Evolutionary conservation across 2,888 invertebrate species (phyloP).

Genomic region (Ichneumoninae sp.): DNA sequence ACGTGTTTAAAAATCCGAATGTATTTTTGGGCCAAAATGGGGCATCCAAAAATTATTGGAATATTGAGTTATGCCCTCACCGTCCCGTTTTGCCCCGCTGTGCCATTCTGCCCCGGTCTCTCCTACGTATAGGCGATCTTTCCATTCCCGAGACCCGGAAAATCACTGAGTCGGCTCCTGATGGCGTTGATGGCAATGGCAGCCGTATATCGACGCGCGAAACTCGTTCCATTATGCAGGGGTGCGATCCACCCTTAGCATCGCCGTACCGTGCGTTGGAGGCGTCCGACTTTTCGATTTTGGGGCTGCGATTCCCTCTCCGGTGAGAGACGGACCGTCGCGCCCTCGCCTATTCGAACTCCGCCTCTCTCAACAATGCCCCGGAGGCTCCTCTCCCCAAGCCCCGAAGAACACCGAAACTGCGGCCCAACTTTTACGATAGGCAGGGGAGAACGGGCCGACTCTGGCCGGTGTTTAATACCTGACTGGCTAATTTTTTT

Average conservation of each 20-base stretch:
- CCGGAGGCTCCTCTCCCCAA: not conserved
- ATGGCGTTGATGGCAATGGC: conserved; percentile 51
- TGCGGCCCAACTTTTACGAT: conserved; percentile 31
- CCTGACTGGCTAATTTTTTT: not conserved
- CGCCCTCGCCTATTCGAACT: conserved; percentile 27
- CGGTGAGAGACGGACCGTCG: conserved; percentile 13
- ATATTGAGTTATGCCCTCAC: too few species aligned
- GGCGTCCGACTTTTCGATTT: conserved; percentile 58
- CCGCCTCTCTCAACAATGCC: conserved; percentile 14
- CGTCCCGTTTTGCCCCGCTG: too few species aligned
- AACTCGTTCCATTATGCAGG: conserved; percentile 68
- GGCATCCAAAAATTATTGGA: too few species aligned
- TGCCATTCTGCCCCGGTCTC: too few species aligned
- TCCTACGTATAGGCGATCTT: not conserved
- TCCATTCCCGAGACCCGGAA: conserved; percentile 35
- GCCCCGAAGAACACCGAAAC: conserved; percentile 7
- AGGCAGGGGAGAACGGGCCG: conserved; percentile 1
- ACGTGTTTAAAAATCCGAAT: too few species aligned
- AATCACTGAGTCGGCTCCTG: conserved; percentile 40
- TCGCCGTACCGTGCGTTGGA: conserved; percentile 22
- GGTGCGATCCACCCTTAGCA: conserved; percentile 12
- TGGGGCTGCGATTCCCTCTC: conserved; percentile 42
- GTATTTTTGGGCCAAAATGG: too few species aligned
- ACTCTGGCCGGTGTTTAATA: not conserved
- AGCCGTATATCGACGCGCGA: conserved; percentile 50